Percentiles rank a stretch among this genome's conserved stretches.
Evolutionary conservation across 2,797 vertebrate genomes (phyloP).

Genomic region (Anguilla megastoma): DNA sequence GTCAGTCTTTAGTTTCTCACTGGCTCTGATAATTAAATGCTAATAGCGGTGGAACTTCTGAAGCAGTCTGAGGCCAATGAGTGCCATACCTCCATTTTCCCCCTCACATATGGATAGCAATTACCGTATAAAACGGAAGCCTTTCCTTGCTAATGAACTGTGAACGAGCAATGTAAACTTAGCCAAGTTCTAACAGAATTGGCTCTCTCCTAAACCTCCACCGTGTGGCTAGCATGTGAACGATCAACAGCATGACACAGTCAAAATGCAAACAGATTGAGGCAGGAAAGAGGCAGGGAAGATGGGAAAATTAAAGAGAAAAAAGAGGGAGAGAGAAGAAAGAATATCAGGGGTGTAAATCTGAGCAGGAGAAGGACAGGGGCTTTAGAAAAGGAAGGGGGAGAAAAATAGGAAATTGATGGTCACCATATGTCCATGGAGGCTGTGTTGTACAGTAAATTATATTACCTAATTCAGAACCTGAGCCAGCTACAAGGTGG

Average conservation of each 20-base stretch:
- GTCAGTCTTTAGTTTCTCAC: neutral
- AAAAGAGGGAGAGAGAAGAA: constrained; percentile 1
- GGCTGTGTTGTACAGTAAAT: constrained; percentile 47
- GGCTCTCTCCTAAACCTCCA: constrained; percentile 40
- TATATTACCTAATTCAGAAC: constrained; percentile 45
- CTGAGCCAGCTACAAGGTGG: constrained; percentile 49
- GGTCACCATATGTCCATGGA: constrained; percentile 51
- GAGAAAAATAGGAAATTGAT: constrained; percentile 48
- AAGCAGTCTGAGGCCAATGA: neutral
- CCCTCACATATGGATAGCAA: constrained; percentile 35
- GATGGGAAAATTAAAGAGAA: neutral
- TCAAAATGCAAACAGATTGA: constrained; percentile 50
- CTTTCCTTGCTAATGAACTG: constrained; percentile 50
- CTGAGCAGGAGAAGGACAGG: constrained; percentile 35
- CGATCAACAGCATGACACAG: constrained; percentile 48
- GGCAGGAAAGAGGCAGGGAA: constrained; percentile 24
- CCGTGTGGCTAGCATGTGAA: constrained; percentile 45
- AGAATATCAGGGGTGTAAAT: constrained; percentile 51
- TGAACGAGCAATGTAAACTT: constrained; percentile 59
- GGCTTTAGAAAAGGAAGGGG: constrained; percentile 36
- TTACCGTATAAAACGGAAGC: constrained; percentile 31
- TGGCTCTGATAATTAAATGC: constrained; percentile 11
- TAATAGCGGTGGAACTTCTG: neutral
- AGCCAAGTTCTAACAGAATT: constrained; percentile 53
- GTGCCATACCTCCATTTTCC: neutral